Percentiles rank a stretch among this genome's conserved stretches.
phyloP scores from a whole-genome alignment of 1,140 invertebrate species.

The Tyrophagus putrescentiae region DNA sequence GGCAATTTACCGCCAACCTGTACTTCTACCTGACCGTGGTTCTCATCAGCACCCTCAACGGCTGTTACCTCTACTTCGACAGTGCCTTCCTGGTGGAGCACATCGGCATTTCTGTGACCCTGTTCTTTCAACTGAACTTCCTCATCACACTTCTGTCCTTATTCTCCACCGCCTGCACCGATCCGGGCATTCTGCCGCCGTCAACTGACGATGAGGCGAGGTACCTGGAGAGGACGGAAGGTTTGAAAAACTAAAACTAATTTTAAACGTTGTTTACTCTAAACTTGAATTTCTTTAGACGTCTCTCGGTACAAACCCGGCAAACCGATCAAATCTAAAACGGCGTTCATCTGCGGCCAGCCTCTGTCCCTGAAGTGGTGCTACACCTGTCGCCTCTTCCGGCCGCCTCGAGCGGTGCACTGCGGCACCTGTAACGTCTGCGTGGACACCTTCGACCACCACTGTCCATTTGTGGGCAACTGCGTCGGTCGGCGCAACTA shows the following conservation, averaged over 20 bases:
- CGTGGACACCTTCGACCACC: constrained; percentile 82
- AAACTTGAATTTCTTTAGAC: not conserved
- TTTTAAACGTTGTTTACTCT: not conserved
- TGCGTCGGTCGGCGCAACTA: constrained; percentile 65
- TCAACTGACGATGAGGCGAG: constrained; percentile 66
- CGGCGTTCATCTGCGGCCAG: constrained; percentile 69
- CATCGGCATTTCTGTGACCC: constrained; percentile 60
- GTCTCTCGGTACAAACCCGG: constrained; percentile 66
- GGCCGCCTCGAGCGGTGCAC: constrained; percentile 72
- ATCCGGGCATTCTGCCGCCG: constrained; percentile 72
- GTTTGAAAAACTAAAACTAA: too few species aligned
- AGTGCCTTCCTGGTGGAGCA: constrained; percentile 81
- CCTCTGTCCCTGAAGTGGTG: constrained; percentile 68
- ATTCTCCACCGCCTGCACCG: constrained; percentile 67
- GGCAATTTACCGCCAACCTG: too few species aligned
- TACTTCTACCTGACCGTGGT: constrained; percentile 4
- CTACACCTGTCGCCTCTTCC: constrained; percentile 72
- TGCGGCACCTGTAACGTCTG: constrained; percentile 80
- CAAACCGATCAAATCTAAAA: constrained; percentile 37
- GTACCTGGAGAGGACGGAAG: not conserved
- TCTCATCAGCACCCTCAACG: not conserved
- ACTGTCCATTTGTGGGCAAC: constrained; percentile 87
- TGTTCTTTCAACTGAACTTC: constrained; percentile 77
- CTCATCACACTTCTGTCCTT: constrained; percentile 78
- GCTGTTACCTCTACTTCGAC: constrained; percentile 35